A percentile compares a stretch with the other conserved stretches of the same genome.
Evolutionary conservation across 2,113 vertebrate species (phyloP).

Genomic region (Saccopteryx bilineata): DNA sequence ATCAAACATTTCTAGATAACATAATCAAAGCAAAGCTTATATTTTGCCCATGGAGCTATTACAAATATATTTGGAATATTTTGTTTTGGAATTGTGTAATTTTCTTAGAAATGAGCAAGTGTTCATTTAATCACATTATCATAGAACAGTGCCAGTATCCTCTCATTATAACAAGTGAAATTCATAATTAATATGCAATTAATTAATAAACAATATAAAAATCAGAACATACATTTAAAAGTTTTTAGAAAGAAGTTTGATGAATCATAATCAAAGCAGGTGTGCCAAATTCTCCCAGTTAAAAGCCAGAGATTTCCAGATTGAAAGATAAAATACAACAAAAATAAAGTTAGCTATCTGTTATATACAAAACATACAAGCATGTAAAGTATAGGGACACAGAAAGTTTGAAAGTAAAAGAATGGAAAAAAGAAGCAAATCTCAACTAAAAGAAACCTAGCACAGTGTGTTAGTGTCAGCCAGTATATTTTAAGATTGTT

Average conservation of each 20-base stretch:
- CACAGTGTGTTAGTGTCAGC: not conserved
- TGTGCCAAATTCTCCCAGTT: not conserved
- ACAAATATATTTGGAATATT: not conserved
- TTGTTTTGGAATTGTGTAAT: constrained; percentile 27
- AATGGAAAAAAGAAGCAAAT: constrained; percentile 13
- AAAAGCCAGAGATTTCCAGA: not conserved
- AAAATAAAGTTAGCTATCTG: constrained; percentile 4
- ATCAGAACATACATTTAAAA: not conserved
- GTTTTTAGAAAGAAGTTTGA: constrained; percentile 1
- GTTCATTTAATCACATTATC: constrained; percentile 5
- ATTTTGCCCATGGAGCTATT: not conserved
- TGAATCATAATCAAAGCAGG: not conserved
- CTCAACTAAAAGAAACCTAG: not conserved
- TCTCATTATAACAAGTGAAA: not conserved
- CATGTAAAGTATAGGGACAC: not conserved
- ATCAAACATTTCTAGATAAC: not conserved
- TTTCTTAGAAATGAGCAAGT: constrained; percentile 6
- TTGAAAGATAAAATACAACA: constrained; percentile 28
- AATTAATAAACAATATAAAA: constrained; percentile 44
- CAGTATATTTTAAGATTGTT: not conserved
- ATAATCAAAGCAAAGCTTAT: not conserved
- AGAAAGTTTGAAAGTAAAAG: not conserved
- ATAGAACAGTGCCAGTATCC: not conserved
- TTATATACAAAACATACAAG: not conserved
- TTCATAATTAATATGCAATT: not conserved